These are phyloP conservation scores for Turnix velox DNA, from an alignment of 2,113 vertebrate species.

Conservation along the genomic window DNA sequence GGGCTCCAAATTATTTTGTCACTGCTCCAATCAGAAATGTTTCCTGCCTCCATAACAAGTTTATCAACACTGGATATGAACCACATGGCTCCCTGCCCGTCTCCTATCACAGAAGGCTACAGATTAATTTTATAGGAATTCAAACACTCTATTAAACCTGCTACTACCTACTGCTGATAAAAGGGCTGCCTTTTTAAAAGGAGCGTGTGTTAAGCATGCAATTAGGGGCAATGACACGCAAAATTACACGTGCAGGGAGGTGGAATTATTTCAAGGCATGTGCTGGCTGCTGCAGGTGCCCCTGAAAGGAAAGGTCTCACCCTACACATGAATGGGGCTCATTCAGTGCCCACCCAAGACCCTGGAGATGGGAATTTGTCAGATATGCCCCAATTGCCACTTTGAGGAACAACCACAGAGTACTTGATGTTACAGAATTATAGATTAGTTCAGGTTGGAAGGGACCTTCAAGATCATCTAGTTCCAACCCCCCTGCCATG, in stretches of 20 bases:
- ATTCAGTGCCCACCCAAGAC: fast-evolving
- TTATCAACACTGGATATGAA: slow-evolving; percentile 67
- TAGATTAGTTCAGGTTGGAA: too few relatives aligned
- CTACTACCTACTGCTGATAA: slow-evolving; percentile 58
- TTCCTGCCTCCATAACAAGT: slow-evolving; percentile 60
- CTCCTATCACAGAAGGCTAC: slow-evolving; percentile 57
- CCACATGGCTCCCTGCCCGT: slow-evolving; percentile 61
- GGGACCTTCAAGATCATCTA: too few relatives aligned
- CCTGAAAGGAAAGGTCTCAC: background rate
- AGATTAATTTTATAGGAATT: slow-evolving; percentile 70
- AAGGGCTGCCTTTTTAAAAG: slow-evolving; percentile 36
- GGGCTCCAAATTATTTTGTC: slow-evolving; percentile 57
- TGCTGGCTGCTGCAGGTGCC: background rate
- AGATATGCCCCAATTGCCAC: background rate
- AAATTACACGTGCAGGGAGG: slow-evolving; percentile 40
- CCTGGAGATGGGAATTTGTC: fast-evolving
- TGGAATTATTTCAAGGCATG: background rate
- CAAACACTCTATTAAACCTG: slow-evolving; percentile 69
- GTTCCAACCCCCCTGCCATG: too few relatives aligned
- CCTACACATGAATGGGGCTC: fast-evolving
- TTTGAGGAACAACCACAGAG: fast-evolving
- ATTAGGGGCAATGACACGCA: slow-evolving; percentile 56
- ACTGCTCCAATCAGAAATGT: slow-evolving; percentile 61
- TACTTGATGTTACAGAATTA: too few relatives aligned
- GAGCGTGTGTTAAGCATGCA: slow-evolving; percentile 26